Evolutionary conservation across 2,888 invertebrate genomes (phyloP).

Genomic region (Ophraella communa): DNA sequence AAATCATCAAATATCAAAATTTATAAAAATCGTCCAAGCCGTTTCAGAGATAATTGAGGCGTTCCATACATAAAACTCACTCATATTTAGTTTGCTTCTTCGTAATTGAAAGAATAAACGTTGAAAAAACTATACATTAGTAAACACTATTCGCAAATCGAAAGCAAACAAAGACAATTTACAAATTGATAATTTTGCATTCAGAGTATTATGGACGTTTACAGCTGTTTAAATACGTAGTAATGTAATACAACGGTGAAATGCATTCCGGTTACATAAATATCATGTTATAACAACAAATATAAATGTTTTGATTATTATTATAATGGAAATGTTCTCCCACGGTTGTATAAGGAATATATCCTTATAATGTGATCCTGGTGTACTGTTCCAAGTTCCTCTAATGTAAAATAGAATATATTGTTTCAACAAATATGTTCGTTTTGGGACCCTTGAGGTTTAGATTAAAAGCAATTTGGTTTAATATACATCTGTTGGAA

Average conservation of each 20-base stretch:
- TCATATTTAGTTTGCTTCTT: not conserved
- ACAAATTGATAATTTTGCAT: not conserved
- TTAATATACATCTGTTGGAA: too few relatives aligned
- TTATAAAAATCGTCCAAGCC: too few relatives aligned
- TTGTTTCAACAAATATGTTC: not conserved
- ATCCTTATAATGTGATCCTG: too few relatives aligned
- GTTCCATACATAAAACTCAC: too few relatives aligned
- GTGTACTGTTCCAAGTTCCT: not conserved
- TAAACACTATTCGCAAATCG: not conserved
- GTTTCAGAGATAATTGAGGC: too few relatives aligned
- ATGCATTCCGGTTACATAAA: not conserved
- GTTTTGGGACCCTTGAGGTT: not conserved
- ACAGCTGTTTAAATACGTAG: constrained; percentile 3
- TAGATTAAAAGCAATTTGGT: not conserved
- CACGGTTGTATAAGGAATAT: not conserved
- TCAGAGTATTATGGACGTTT: not conserved
- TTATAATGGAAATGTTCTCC: not conserved
- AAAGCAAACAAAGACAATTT: not conserved
- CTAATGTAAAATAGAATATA: not conserved
- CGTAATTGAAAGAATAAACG: not conserved
- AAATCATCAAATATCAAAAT: too few relatives aligned
- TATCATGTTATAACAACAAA: not conserved
- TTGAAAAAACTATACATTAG: not conserved
- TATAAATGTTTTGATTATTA: not conserved
- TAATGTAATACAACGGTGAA: not conserved